Evolutionary conservation across 2,888 invertebrate species (phyloP), one percentile per base, ranked within the genome.

Genomic region (Tricholauxania praeusta): DNA sequence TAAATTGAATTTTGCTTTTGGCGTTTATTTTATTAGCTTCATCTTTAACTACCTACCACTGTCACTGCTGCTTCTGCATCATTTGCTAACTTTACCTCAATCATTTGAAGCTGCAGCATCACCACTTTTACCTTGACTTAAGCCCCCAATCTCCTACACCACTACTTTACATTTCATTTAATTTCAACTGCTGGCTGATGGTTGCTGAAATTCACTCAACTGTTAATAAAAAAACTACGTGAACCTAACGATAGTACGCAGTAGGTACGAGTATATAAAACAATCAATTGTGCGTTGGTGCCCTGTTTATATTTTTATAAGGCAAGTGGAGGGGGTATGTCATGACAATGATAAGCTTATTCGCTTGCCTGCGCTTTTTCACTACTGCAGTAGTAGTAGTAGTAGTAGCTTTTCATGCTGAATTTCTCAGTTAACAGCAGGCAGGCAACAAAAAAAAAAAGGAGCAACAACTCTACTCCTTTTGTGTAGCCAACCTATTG

Each of bases 121-220:
- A 10, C 10, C 10, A 7, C 12, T 57, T 57, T 28, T 28, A 57
- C 57, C 57, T 15, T 28, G 57, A 22, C 22, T 57, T 28, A 14
- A 57, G 22, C 14, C 22, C 19, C 57, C 28, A 57, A 19, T 1
- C 57, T 19, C 22, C 57, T 28, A 22, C 28, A 49, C 51, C 51
- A 28, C 28, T 17, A 49, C 49, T 64, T 64, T 64, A 51, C 64
- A 64, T 64, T 64, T 64, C 64, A 64, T 64, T 64, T 52, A 64
- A 64, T 64, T 64, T 64, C 64, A 51, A 49, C 51, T 49, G 28
- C 64, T 64, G 64, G 51, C 51, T 10, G 39, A 39, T 39, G 39
- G 10, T 39, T 7, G 39, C 15, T 49, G 64, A 49, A 49, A 32
- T 62, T 64, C 64, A 39, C 28, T 51, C 64, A 64, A 64, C 64